Conservation (phyloP, 2,888 invertebrate species). For the Melolontha melolontha region DNA sequence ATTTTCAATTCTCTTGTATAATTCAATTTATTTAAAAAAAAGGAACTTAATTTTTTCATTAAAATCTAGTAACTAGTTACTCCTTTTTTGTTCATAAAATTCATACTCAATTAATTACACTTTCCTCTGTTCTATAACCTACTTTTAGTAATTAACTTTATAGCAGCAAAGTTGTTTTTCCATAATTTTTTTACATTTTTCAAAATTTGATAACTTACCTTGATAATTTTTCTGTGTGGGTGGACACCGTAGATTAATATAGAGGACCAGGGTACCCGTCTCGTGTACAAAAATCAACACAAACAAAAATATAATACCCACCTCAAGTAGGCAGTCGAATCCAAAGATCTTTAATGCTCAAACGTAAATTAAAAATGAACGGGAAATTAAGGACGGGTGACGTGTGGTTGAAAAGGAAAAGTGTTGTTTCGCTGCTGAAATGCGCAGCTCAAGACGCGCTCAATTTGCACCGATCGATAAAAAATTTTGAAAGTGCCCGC, state of each 20-base stretch:
- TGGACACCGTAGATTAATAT: slow-evolving; percentile 1
- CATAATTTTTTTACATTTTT: no score
- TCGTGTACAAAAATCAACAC: not conserved
- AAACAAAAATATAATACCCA: slow-evolving; percentile 28
- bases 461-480: slow-evolving; percentile 13
- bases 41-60: no score
- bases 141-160: no score
- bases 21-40: no score
- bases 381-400: slow-evolving; percentile 6
- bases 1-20: no score
- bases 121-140: no score
- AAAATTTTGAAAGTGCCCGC: slow-evolving; percentile 62
- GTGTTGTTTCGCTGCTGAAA: slow-evolving; percentile 21
- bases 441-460: slow-evolving; percentile 30
- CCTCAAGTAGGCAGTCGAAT: not conserved
- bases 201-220: slow-evolving; percentile 38
- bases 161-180: no score
- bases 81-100: no score
- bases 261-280: slow-evolving; percentile 62
- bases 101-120: no score
- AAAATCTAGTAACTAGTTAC: no score
- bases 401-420: not conserved
- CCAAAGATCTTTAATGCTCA: not conserved
- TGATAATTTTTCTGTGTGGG: slow-evolving; percentile 9
- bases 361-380: not conserved